These are phyloP conservation scores for Hipparchia semele DNA, from an alignment of 2,888 invertebrate species.

Conservation along the genomic window DNA sequence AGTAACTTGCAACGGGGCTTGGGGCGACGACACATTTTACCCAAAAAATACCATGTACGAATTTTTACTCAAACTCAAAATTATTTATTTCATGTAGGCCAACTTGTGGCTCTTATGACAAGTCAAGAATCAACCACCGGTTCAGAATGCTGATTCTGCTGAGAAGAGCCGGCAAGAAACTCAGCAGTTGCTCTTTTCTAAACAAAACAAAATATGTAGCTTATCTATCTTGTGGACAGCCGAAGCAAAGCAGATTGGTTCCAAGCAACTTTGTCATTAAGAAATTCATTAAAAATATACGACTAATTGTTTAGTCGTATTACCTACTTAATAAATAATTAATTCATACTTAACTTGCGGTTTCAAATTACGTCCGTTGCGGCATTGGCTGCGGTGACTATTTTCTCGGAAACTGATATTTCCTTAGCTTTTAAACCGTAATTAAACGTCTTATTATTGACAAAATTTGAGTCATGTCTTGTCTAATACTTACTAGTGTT, in stretches of 20 bases:
- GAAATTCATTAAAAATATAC: neutral
- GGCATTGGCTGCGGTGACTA: neutral
- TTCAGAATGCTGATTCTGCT: neutral
- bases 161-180: too few relatives aligned
- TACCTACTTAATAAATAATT: neutral
- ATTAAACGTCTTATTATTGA: neutral
- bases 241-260: too few relatives aligned
- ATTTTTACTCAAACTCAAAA: neutral
- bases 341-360: constrained; percentile 15
- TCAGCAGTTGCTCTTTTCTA: too few relatives aligned
- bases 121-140: too few relatives aligned
- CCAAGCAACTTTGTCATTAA: too few relatives aligned
- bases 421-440: neutral
- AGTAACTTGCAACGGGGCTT: constrained; percentile 25
- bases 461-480: neutral
- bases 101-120: too few relatives aligned
- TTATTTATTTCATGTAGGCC: too few relatives aligned
- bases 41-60: neutral
- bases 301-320: neutral
- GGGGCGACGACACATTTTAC: constrained; percentile 24
- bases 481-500: neutral
- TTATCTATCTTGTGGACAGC: too few relatives aligned
- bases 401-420: constrained; percentile 11
- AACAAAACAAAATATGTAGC: too few relatives aligned
- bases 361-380: constrained; percentile 11